Evolutionary conservation across 2,113 vertebrate species (phyloP).

Genomic region (Gymnobelideus leadbeateri): DNA sequence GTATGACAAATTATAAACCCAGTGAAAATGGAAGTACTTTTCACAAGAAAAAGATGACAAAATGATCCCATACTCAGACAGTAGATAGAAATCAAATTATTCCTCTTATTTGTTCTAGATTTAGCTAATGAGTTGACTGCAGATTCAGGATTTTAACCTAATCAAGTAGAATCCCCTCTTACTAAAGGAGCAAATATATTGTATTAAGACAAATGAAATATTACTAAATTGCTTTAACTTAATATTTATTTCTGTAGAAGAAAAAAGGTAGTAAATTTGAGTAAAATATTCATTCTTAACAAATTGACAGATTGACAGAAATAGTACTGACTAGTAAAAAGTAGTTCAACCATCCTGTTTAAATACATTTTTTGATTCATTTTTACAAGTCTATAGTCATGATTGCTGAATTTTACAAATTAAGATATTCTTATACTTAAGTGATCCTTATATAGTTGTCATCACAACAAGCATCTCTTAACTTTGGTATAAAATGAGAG

Average conservation of each 20-base stretch:
- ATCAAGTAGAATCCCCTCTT: too few species aligned
- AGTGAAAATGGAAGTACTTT: too few species aligned
- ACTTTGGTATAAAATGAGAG: too few species aligned
- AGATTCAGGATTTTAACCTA: too few species aligned
- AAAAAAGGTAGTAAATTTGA: slow-evolving; percentile 47
- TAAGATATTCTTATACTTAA: slow-evolving; percentile 58
- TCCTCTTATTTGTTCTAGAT: too few species aligned
- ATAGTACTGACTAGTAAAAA: slow-evolving; percentile 31
- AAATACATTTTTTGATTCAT: slow-evolving; percentile 35
- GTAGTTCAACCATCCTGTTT: slow-evolving; percentile 26
- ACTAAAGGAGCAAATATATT: too few species aligned
- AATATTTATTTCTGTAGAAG: slow-evolving; percentile 9
- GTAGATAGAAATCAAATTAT: too few species aligned
- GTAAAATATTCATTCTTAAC: slow-evolving; percentile 12
- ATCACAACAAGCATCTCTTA: slow-evolving; percentile 45
- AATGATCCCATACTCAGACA: too few species aligned
- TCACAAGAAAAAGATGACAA: too few species aligned
- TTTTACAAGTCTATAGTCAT: background rate
- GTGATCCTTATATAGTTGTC: slow-evolving; percentile 62
- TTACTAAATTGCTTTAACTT: background rate
- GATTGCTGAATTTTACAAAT: slow-evolving; percentile 59
- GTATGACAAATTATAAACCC: too few species aligned
- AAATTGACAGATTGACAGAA: slow-evolving; percentile 17
- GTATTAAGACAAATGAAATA: too few species aligned
- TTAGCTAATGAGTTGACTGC: too few species aligned